These are phyloP conservation scores for Momotus momota DNA, from an alignment of 2,797 vertebrate species.

Conservation along the genomic window DNA sequence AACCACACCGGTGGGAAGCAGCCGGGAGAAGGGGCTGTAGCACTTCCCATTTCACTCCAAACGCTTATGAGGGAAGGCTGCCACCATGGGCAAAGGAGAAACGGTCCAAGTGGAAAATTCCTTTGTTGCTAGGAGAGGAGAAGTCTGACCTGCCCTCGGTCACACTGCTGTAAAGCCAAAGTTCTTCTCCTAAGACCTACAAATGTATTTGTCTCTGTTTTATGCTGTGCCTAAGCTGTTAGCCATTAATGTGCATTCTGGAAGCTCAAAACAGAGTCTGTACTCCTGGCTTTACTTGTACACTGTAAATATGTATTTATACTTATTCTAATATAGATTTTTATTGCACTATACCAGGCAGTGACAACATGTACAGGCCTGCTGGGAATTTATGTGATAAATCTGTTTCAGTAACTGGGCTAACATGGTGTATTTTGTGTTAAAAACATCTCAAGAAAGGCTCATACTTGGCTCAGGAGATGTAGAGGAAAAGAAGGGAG, in stretches of 20 bases:
- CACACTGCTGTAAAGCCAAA: neutral
- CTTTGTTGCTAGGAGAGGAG: neutral
- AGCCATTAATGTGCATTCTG: neutral
- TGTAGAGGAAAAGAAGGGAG: neutral
- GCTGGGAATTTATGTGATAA: conserved; percentile 48
- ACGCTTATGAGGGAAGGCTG: neutral
- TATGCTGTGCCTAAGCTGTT: neutral
- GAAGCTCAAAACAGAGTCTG: conserved; percentile 2
- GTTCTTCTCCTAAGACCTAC: neutral
- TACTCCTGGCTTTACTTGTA: conserved; percentile 43
- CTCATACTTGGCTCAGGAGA: neutral
- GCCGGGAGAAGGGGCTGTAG: neutral
- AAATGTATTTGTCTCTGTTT: neutral
- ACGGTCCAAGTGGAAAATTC: neutral
- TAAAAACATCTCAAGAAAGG: neutral
- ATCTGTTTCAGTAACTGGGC: conserved; percentile 24
- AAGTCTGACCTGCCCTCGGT: neutral
- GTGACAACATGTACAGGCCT: conserved; percentile 17
- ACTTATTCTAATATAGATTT: conserved; percentile 52
- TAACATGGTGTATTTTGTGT: neutral
- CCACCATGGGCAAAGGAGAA: neutral
- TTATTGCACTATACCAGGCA: conserved; percentile 55
- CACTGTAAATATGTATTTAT: conserved; percentile 69
- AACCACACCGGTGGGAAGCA: neutral
- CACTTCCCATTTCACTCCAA: neutral